Percentiles rank a stretch among this genome's conserved stretches.
phyloP scores from a whole-genome alignment of 2,888 invertebrate species.

The Amblyteles armatorius region DNA sequence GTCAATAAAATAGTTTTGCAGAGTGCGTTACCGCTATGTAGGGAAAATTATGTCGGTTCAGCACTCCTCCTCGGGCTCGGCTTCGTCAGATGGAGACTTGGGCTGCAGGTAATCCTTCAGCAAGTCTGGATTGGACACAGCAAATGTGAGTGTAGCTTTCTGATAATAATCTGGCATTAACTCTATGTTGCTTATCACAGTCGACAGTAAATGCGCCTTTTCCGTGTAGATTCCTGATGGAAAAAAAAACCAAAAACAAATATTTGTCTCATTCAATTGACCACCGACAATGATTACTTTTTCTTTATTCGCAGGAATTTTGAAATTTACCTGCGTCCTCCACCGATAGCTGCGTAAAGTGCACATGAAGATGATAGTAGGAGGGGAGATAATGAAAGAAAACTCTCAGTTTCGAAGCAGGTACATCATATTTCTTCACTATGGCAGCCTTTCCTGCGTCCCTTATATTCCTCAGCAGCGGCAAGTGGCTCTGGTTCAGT shows the following conservation, averaged over 20 bases:
- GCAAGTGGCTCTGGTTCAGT: conserved; percentile 91
- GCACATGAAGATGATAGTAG: conserved; percentile 98
- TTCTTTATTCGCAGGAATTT: conserved; percentile 9
- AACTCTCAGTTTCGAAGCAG: conserved; percentile 90
- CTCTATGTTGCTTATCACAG: conserved; percentile 96
- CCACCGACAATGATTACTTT: neutral
- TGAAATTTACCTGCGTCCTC: conserved; percentile 89
- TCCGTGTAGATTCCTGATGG: conserved; percentile 91
- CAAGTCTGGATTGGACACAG: conserved; percentile 87
- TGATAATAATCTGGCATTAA: conserved; percentile 93
- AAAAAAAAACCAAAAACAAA: conserved; percentile 53
- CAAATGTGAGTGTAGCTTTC: conserved; percentile 92
- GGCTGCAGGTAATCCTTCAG: conserved; percentile 39
- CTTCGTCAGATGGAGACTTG: neutral
- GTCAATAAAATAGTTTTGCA: conserved; percentile 30
- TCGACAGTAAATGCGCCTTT: conserved; percentile 94
- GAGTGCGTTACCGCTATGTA: conserved; percentile 26
- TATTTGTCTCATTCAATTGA: neutral
- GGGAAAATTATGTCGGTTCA: conserved; percentile 49
- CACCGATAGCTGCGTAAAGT: conserved; percentile 93
- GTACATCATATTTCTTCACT: conserved; percentile 90
- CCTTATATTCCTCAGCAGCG: conserved; percentile 92
- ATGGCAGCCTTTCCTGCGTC: conserved; percentile 91
- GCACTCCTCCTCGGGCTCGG: conserved; percentile 52
- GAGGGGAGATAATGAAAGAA: conserved; percentile 98